Conservation (phyloP, 2,113 vertebrate genomes). For the Cyrtonyx montezumae region DNA sequence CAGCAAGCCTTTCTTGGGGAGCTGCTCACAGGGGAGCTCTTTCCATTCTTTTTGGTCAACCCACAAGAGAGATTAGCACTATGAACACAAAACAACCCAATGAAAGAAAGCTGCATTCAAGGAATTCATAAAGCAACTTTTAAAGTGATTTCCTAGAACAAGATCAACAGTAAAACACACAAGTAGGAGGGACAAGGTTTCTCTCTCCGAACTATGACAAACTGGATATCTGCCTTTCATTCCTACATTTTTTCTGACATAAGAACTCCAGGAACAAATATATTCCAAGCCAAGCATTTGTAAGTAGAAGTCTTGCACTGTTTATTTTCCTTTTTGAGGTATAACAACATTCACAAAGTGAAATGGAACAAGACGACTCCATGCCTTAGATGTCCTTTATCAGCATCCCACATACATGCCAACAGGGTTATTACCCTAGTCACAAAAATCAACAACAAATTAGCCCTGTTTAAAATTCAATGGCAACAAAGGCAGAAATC, state of each 20-base stretch:
- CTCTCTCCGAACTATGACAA: not conserved
- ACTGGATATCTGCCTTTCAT: not conserved
- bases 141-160: not conserved
- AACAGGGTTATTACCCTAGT: conserved; percentile 27
- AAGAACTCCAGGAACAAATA: not conserved
- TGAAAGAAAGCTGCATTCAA: not conserved
- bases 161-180: not conserved
- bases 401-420: not conserved
- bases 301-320: not conserved
- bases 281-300: not conserved
- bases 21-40: not conserved
- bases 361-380: conserved; percentile 5
- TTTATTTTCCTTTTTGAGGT: not conserved
- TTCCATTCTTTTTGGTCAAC: not conserved
- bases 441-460: conserved; percentile 40
- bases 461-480: conserved; percentile 39
- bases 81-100: rapidly evolving
- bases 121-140: not conserved
- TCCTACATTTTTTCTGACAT: conserved; percentile 23
- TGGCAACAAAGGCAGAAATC: conserved; percentile 35
- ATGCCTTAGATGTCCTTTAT: conserved; percentile 34
- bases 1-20: not conserved
- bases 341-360: not conserved
- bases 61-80: not conserved
- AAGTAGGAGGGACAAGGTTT: not conserved